Conservation (phyloP, 1,140 invertebrate species). For the Laodelphax striatellus region DNA sequence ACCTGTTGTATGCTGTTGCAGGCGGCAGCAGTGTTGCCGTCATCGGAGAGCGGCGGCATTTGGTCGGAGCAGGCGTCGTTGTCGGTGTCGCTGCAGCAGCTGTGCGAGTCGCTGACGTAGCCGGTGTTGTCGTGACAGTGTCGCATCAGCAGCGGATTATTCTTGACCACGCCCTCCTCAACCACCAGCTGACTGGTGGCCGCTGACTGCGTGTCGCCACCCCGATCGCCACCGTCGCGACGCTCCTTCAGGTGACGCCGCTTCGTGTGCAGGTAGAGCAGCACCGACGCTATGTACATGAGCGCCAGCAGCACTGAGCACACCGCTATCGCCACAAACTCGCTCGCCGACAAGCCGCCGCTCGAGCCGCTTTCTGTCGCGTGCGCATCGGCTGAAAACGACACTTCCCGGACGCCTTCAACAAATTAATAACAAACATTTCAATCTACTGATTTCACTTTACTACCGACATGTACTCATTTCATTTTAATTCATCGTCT, state of each 20-base stretch:
- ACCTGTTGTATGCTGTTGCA: too few relatives aligned
- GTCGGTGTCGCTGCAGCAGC: constrained; percentile 22
- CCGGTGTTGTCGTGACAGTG: constrained; percentile 19
- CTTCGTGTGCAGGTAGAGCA: constrained; percentile 63
- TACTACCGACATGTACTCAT: too few relatives aligned
- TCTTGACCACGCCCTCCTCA: constrained; percentile 56
- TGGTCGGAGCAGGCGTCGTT: constrained; percentile 12
- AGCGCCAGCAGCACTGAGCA: constrained; percentile 66
- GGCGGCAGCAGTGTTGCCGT: background rate
- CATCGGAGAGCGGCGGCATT: background rate
- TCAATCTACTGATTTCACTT: too few relatives aligned
- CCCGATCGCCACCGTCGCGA: constrained; percentile 23
- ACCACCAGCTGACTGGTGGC: constrained; percentile 9
- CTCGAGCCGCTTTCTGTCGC: constrained; percentile 36
- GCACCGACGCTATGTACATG: constrained; percentile 71
- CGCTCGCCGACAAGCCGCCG: constrained; percentile 34
- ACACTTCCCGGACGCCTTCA: constrained; percentile 61
- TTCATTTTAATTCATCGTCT: too few relatives aligned
- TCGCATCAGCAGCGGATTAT: constrained; percentile 54
- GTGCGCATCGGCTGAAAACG: constrained; percentile 54
- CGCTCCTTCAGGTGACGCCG: constrained; percentile 17
- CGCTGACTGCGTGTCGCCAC: constrained; percentile 9
- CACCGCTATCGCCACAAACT: constrained; percentile 70
- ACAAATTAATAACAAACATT: background rate
- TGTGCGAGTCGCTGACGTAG: constrained; percentile 16